These are phyloP conservation scores for Triplophysa rosa DNA, from an alignment of 2,113 vertebrate species.

Conservation along the genomic window DNA sequence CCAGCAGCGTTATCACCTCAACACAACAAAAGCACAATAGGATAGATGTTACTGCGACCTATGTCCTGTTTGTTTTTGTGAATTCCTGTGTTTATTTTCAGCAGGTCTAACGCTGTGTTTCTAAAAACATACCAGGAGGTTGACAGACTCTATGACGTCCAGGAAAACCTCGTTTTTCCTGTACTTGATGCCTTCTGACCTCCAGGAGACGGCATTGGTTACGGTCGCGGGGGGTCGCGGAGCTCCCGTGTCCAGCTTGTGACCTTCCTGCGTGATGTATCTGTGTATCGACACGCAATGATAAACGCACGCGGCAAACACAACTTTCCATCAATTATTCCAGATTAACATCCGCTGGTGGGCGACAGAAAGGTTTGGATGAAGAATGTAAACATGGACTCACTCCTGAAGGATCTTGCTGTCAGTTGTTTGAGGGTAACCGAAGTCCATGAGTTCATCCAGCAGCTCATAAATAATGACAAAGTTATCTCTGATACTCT, in stretches of 20 bases:
- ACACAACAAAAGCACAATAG: background rate
- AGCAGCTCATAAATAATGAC: constrained; percentile 98
- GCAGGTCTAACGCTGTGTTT: background rate
- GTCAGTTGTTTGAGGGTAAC: constrained; percentile 97
- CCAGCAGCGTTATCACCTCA: background rate
- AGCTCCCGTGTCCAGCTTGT: constrained; percentile 98
- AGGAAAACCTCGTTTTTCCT: constrained; percentile 98
- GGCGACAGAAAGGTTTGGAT: background rate
- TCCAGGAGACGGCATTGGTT: constrained; percentile 97
- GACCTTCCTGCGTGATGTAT: constrained; percentile 98
- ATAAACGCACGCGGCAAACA: background rate
- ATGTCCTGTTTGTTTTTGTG: constrained; percentile 11
- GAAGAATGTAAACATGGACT: constrained; percentile 59
- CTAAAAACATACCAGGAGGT: constrained; percentile 84
- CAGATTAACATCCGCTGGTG: background rate
- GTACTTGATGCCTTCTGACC: constrained; percentile 98
- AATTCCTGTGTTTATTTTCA: constrained; percentile 43
- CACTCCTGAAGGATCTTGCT: constrained; percentile 99
- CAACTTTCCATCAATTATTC: background rate
- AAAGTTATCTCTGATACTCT: constrained; percentile 98
- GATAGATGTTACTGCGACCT: background rate
- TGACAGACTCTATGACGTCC: constrained; percentile 98
- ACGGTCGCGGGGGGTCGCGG: constrained; percentile 94
- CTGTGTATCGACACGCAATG: constrained; percentile 63
- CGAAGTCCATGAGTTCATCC: constrained; percentile 99